Evolutionary conservation across 1,140 invertebrate genomes (phyloP).

Genomic region (Heliconius himera): DNA sequence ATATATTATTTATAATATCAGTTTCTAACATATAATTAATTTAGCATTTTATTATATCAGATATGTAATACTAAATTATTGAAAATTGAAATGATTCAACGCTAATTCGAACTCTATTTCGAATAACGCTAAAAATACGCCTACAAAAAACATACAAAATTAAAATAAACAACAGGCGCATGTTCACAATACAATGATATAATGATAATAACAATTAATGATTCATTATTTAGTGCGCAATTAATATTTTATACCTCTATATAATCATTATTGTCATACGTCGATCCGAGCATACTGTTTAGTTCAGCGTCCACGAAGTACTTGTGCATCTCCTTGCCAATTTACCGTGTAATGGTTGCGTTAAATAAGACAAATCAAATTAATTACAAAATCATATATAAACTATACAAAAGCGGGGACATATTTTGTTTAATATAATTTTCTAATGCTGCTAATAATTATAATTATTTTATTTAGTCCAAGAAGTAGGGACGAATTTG

Average conservation of each 20-base stretch:
- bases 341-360: conserved; percentile 75
- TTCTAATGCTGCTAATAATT: background rate
- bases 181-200: conserved; percentile 20
- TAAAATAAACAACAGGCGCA: background rate
- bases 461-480: too few relatives aligned
- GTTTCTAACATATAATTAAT: too few relatives aligned
- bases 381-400: conserved; percentile 44
- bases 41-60: too few relatives aligned
- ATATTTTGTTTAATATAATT: background rate
- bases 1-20: too few relatives aligned
- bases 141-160: background rate
- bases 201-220: background rate
- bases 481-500: too few relatives aligned
- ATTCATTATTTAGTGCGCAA: conserved; percentile 12
- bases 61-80: too few relatives aligned
- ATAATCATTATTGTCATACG: conserved; percentile 84
- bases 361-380: conserved; percentile 65
- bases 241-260: conserved; percentile 79
- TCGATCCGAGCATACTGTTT: conserved; percentile 85
- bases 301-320: conserved; percentile 88
- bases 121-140: background rate
- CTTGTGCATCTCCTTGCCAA: conserved; percentile 86
- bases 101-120: background rate
- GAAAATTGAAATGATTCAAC: background rate
- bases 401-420: conserved; percentile 34